Conservation (phyloP, 2,113 vertebrate species). For the Sorex araneus region DNA sequence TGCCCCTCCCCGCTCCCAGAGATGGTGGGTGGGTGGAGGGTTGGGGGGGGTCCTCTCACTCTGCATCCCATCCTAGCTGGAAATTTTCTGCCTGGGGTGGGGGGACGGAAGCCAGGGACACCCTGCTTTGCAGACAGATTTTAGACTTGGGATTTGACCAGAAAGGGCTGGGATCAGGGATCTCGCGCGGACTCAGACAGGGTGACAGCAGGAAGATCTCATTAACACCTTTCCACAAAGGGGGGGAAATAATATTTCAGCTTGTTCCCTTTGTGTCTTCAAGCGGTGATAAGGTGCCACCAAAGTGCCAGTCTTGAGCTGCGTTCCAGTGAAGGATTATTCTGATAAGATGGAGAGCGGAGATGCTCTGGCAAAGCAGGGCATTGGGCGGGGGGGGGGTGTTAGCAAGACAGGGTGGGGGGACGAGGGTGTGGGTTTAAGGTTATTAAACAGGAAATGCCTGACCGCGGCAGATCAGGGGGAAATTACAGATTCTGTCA, state of each 20-base stretch:
- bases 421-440: slow-evolving; percentile 72
- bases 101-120: not conserved
- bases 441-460: slow-evolving; percentile 90
- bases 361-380: slow-evolving; percentile 75
- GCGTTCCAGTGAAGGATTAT: slow-evolving; percentile 84
- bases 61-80: not conserved
- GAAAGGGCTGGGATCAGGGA: slow-evolving; percentile 35
- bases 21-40: not conserved
- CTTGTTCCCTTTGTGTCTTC: slow-evolving; percentile 83
- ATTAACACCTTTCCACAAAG: slow-evolving; percentile 84
- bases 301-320: slow-evolving; percentile 86
- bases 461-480: slow-evolving; percentile 86
- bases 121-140: not conserved
- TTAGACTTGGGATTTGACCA: slow-evolving; percentile 60
- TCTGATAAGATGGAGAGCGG: slow-evolving; percentile 87
- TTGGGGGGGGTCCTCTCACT: not conserved
- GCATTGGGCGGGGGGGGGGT: too few relatives aligned
- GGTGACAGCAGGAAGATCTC: slow-evolving; percentile 83
- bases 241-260: slow-evolving; percentile 78
- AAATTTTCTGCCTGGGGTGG: not conserved
- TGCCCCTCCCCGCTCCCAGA: slow-evolving; percentile 9
- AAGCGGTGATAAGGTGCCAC: slow-evolving; percentile 85
- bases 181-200: slow-evolving; percentile 55
- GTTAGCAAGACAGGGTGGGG: not conserved
- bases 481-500: slow-evolving; percentile 92